These are phyloP conservation scores for Hypanus sabinus DNA, from an alignment of 2,113 vertebrate species.

Conservation along the genomic window DNA sequence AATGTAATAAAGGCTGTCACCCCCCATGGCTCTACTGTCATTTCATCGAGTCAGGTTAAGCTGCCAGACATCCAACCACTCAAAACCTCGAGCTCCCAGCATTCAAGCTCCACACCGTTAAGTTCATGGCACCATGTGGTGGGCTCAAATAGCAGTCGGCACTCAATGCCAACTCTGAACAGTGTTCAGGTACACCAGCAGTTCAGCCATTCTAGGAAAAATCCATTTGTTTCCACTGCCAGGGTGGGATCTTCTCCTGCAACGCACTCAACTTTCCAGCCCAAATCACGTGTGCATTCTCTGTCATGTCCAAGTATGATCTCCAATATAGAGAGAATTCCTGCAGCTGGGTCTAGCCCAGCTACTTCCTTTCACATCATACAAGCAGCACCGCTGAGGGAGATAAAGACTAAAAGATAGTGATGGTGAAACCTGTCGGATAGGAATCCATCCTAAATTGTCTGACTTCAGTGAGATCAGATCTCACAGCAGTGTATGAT, in stretches of 20 bases:
- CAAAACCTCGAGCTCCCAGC: slow-evolving; percentile 53
- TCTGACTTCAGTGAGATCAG: too few species aligned
- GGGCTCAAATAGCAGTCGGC: slow-evolving; percentile 59
- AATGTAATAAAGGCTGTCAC: slow-evolving; percentile 63
- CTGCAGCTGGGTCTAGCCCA: background rate
- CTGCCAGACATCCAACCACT: slow-evolving; percentile 43
- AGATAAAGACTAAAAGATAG: background rate
- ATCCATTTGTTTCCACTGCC: slow-evolving; percentile 23
- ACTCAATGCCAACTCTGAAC: slow-evolving; percentile 55
- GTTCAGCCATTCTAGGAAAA: slow-evolving; percentile 40
- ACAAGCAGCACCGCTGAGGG: background rate
- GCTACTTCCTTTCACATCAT: background rate
- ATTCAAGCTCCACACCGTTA: slow-evolving; percentile 62
- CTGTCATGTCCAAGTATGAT: slow-evolving; percentile 49
- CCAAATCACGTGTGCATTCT: slow-evolving; percentile 42
- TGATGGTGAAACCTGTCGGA: background rate
- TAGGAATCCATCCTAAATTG: too few species aligned
- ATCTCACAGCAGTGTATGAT: too few species aligned
- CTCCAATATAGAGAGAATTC: slow-evolving; percentile 41
- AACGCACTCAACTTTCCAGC: slow-evolving; percentile 58
- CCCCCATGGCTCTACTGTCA: slow-evolving; percentile 59
- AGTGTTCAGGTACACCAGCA: slow-evolving; percentile 53
- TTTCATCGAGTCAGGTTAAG: slow-evolving; percentile 50
- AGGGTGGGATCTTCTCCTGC: slow-evolving; percentile 48
- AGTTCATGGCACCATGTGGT: slow-evolving; percentile 66